A percentile compares a stretch with the other conserved stretches of the same genome.
Evolutionary conservation across 2,888 invertebrate species (phyloP).

Genomic region (Drosophila mimica): DNA sequence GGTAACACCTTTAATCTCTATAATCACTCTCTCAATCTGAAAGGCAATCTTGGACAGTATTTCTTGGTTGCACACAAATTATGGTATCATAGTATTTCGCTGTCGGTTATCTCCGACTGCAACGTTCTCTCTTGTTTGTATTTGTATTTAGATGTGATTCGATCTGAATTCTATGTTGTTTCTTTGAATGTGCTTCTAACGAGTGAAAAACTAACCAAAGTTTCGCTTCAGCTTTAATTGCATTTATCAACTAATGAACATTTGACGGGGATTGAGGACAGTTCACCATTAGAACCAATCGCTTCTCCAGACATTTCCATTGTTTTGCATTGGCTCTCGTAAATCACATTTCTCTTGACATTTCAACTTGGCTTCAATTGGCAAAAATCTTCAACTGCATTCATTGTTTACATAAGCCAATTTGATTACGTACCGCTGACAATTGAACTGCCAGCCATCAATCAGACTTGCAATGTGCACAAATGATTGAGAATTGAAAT

Average conservation of each 20-base stretch:
- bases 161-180: constrained; percentile 41
- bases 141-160: constrained; percentile 34
- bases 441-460: constrained; percentile 72
- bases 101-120: too few species aligned
- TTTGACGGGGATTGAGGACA: constrained; percentile 4
- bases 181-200: constrained; percentile 1
- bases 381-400: constrained; percentile 37
- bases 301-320: constrained; percentile 1
- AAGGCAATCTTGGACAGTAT: too few species aligned
- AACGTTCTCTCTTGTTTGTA: neutral
- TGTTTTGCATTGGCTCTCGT: constrained; percentile 26
- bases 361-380: constrained; percentile 66
- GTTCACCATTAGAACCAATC: constrained; percentile 1
- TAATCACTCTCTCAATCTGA: too few species aligned
- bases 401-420: constrained; percentile 71
- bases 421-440: constrained; percentile 70
- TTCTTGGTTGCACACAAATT: too few species aligned
- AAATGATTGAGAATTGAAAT: constrained; percentile 38
- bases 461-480: constrained; percentile 52
- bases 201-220: constrained; percentile 2
- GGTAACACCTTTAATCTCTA: too few species aligned
- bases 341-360: constrained; percentile 75
- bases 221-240: constrained; percentile 15
- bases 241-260: constrained; percentile 10
- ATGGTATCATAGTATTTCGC: too few species aligned